These are phyloP conservation scores for Dipodomys spectabilis DNA, from an alignment of 2,113 vertebrate genomes.

Conservation along the genomic window DNA sequence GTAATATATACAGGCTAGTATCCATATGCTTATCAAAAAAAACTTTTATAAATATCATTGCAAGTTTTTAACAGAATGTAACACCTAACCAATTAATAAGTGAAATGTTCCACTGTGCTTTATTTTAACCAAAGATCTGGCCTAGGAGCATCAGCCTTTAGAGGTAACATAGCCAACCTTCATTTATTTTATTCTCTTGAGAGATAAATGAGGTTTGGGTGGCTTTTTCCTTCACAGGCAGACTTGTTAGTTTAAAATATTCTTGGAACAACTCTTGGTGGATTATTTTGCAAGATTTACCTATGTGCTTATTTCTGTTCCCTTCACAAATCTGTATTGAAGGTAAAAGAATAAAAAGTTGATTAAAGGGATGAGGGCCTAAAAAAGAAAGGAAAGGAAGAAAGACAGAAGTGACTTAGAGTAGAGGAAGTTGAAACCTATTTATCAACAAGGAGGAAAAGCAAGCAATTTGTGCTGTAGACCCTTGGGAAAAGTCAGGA, in stretches of 20 bases:
- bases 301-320: conserved; percentile 15
- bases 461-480: neutral
- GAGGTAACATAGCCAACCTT: neutral
- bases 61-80: neutral
- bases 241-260: neutral
- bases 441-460: neutral
- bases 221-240: too few relatives aligned
- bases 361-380: too few relatives aligned
- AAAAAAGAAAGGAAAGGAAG: conserved; percentile 34
- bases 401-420: neutral
- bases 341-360: neutral
- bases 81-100: conserved; percentile 38
- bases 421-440: neutral
- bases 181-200: conserved; percentile 11
- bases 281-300: conserved; percentile 22
- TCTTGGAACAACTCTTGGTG: neutral
- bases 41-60: conserved; percentile 2
- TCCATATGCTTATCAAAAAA: neutral
- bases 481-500: neutral
- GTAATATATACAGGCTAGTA: neutral
- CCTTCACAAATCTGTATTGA: conserved; percentile 20
- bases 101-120: conserved; percentile 26
- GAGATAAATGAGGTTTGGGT: neutral
- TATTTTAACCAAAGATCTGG: conserved; percentile 19
- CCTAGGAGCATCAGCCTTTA: neutral